Evolutionary conservation across 2,113 vertebrate genomes (phyloP), one percentile per base, ranked within the genome.

Genomic region (Urocynchramus pylzowi): DNA sequence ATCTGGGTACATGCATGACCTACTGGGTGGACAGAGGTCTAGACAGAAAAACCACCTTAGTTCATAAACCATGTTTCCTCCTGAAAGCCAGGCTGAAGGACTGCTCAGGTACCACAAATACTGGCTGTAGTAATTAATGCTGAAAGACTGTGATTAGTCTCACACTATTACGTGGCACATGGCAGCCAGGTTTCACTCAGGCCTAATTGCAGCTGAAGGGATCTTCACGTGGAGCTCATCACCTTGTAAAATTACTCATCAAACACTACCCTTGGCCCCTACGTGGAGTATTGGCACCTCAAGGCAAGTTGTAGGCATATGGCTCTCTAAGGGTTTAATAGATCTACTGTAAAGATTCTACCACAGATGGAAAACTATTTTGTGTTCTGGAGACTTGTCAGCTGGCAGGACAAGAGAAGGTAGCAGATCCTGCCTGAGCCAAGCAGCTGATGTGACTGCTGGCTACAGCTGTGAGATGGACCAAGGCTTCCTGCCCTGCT

Each of bases 41-140:
- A 90, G 56, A 74, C 33, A 87, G 37, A 70, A 81, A 81, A 37
- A 53, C 15, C 44, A 35, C 65, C 65, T 50, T 27, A 30, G 44
- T 35, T 42, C 56, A 56, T 63, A 82, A 89, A 42, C 60, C 19
- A 1, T 2, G 5, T 81, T 93, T 84, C 52, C 61, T 80, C 89
- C 70, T 44, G 78, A 78, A 78, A 93, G 61, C 17, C 61, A 64
- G 89, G 77, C 87, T 64, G 87, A 91, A 27, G 75, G 67, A 59
- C 68, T 65, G 71, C 60, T 63, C 33, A 3, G 42, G 49, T 53
- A 54, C 84, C 68, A 49, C 47, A 56, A 3, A 7, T 2, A 10
- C 56, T 84, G 64, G 91, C 94, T 95, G 94, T 87, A 95, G 94
- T 56, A 91, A 95, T 95, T 94, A 95, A 84, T 35, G 60, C 6